Percentiles rank a stretch among this genome's conserved stretches.
These are phyloP conservation scores for Zele albiditarsus DNA, from an alignment of 2,888 invertebrate species.

Conservation along the genomic window DNA sequence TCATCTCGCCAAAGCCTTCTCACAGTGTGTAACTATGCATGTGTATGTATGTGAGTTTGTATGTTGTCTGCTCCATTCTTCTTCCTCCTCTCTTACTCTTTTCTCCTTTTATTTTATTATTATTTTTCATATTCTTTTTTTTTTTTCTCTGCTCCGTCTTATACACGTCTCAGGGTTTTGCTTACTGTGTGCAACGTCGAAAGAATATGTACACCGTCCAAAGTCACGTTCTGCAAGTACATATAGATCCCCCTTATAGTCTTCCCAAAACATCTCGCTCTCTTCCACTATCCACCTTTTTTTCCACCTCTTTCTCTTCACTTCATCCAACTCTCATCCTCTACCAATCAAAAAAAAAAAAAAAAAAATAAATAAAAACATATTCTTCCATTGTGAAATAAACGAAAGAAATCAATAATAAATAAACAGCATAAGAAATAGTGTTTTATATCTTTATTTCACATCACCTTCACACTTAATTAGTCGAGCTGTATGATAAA, in stretches of 20 bases:
- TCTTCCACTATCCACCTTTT: neutral
- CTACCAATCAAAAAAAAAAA: neutral
- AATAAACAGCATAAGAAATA: neutral
- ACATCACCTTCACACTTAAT: no score
- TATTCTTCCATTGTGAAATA: neutral
- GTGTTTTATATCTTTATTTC: no score
- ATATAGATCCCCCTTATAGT: constrained; percentile 4
- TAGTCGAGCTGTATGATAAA: no score
- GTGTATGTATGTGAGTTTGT: neutral
- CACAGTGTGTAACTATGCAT: neutral
- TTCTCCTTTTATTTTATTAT: constrained; percentile 9
- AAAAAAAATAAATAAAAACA: neutral
- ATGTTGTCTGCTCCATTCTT: constrained; percentile 9
- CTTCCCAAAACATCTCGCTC: neutral
- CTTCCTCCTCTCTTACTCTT: neutral
- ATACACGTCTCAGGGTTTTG: constrained; percentile 34
- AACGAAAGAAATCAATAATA: neutral
- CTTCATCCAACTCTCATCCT: neutral
- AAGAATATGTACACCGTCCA: constrained; percentile 37
- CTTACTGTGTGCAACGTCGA: constrained; percentile 41
- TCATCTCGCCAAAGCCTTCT: constrained; percentile 13
- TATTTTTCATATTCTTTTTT: constrained; percentile 7
- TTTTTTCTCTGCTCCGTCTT: neutral
- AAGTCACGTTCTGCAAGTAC: constrained; percentile 41
- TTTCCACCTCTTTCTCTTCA: no score